Evolutionary conservation across 2,797 vertebrate species (phyloP).

Genomic region (Siniperca scherzeri): DNA sequence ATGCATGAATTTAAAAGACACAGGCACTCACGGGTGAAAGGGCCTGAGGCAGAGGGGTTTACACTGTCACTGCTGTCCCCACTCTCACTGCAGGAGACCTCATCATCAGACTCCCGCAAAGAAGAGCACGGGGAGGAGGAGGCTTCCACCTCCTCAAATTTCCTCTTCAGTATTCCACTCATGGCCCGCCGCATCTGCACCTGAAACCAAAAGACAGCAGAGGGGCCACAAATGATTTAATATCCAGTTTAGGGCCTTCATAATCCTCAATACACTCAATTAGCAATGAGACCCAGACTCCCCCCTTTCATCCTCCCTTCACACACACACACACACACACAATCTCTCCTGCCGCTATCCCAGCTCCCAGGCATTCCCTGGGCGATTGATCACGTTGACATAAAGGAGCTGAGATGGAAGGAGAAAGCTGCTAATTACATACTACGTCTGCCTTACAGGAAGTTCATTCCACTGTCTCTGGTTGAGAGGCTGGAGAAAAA

Average conservation of each 20-base stretch:
- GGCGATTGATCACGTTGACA: constrained; percentile 82
- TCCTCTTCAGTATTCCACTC: constrained; percentile 98
- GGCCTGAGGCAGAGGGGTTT: constrained; percentile 94
- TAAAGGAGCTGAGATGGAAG: constrained; percentile 76
- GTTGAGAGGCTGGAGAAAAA: constrained; percentile 63
- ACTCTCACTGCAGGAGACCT: constrained; percentile 97
- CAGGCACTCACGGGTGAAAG: constrained; percentile 93
- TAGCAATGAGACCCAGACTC: constrained; percentile 66
- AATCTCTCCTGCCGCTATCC: constrained; percentile 46
- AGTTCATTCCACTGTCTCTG: constrained; percentile 73
- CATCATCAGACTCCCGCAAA: constrained; percentile 93
- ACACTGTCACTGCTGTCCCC: constrained; percentile 98
- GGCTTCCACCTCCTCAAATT: constrained; percentile 98
- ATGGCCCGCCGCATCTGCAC: constrained; percentile 88
- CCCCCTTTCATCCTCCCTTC: not conserved
- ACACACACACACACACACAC: constrained; percentile 30
- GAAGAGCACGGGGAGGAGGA: constrained; percentile 95
- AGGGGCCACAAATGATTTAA: constrained; percentile 77
- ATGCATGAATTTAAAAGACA: constrained; percentile 43
- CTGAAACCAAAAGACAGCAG: constrained; percentile 75
- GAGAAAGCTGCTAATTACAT: constrained; percentile 82
- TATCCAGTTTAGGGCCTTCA: constrained; percentile 73
- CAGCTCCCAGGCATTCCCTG: constrained; percentile 64
- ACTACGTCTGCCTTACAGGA: constrained; percentile 73
- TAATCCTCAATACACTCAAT: constrained; percentile 82